These are phyloP conservation scores for Lacanobia oleracea DNA, from an alignment of 2,888 invertebrate genomes.

Conservation along the genomic window DNA sequence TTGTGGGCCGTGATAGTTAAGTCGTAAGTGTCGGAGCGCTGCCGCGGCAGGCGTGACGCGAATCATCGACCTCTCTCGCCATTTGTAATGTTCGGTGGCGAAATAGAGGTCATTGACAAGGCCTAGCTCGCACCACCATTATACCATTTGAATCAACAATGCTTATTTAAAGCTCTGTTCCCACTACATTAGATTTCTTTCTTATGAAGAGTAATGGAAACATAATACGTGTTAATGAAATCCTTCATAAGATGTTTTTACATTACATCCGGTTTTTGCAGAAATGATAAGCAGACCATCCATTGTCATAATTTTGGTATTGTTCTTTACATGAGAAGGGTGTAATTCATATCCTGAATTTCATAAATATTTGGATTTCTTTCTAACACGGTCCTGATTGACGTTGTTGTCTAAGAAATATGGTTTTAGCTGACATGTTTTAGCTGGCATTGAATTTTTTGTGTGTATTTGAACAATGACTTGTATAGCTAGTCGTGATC, in stretches of 20 bases:
- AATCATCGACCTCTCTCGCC: constrained; percentile 81
- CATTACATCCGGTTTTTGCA: constrained; percentile 63
- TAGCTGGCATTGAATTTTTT: constrained; percentile 67
- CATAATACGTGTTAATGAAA: constrained; percentile 62
- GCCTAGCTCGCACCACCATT: constrained; percentile 82
- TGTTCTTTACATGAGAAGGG: constrained; percentile 40
- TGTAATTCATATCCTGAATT: constrained; percentile 57
- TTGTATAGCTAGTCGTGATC: constrained; percentile 79
- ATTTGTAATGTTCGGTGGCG: constrained; percentile 83
- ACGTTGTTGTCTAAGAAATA: constrained; percentile 65
- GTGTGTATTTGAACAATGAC: constrained; percentile 74
- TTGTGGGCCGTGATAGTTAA: constrained; percentile 49
- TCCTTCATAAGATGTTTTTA: constrained; percentile 59
- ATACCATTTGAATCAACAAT: constrained; percentile 76
- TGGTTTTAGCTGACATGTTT: constrained; percentile 63
- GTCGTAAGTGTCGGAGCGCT: constrained; percentile 58
- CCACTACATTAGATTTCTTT: constrained; percentile 61
- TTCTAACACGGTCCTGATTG: constrained; percentile 63
- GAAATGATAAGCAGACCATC: constrained; percentile 50
- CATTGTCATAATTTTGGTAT: constrained; percentile 57
- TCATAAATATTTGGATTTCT: constrained; percentile 67
- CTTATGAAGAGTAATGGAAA: constrained; percentile 64
- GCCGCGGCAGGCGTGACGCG: constrained; percentile 77
- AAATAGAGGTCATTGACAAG: constrained; percentile 90
- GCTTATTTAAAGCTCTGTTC: constrained; percentile 66